phyloP scores from a whole-genome alignment of 2,888 invertebrate genomes.

The Molorchus minor region DNA sequence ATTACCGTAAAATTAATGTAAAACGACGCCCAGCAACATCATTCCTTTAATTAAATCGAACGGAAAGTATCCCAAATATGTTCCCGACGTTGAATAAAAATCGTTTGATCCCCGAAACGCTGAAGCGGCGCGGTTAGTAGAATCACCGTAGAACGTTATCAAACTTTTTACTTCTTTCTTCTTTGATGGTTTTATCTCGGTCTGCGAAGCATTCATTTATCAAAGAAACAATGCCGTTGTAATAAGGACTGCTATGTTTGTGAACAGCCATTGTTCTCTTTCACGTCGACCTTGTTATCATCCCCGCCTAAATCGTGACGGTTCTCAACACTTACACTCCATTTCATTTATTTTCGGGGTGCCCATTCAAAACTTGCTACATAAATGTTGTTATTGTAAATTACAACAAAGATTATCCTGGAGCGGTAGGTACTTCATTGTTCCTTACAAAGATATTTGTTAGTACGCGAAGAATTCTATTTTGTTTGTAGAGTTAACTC shows the following conservation, averaged over 20 bases:
- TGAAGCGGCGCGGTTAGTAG: constrained; percentile 25
- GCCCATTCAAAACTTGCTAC: constrained; percentile 27
- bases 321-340: constrained; percentile 43
- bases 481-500: no score
- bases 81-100: constrained; percentile 12
- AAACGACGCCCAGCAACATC: neutral
- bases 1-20: neutral
- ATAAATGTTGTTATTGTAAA: constrained; percentile 34
- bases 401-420: constrained; percentile 36
- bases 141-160: constrained; percentile 49
- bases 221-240: constrained; percentile 60
- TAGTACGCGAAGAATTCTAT: no score
- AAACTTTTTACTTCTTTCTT: constrained; percentile 54
- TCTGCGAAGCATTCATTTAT: constrained; percentile 58
- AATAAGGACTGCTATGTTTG: constrained; percentile 57
- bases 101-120: constrained; percentile 41
- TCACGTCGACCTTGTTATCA: constrained; percentile 53
- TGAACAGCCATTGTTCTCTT: constrained; percentile 53
- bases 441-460: constrained; percentile 25
- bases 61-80: constrained; percentile 22
- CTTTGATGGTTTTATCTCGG: constrained; percentile 59
- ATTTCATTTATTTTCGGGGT: constrained; percentile 40
- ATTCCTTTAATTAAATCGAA: constrained; percentile 20
- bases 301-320: constrained; percentile 46
- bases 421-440: constrained; percentile 17